Conservation (phyloP, 2,888 invertebrate genomes). For the Coleophora deauratella region DNA sequence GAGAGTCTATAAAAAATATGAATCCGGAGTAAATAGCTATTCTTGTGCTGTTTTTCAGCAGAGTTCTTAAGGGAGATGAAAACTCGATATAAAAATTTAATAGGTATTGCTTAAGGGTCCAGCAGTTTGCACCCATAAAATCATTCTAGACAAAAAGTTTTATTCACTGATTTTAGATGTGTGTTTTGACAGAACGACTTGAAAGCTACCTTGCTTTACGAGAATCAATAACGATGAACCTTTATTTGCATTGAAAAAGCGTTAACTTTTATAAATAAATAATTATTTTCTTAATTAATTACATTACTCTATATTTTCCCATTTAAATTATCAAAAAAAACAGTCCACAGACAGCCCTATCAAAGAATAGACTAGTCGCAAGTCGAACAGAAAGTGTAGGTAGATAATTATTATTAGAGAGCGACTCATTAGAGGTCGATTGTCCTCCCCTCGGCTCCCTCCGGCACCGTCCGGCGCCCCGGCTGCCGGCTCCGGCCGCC, state of each 20-base stretch:
- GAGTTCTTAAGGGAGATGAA: neutral
- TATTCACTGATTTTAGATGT: too few species aligned
- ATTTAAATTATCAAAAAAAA: too few species aligned
- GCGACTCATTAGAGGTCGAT: slow-evolving; percentile 68
- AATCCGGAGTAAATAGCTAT: neutral
- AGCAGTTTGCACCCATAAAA: neutral
- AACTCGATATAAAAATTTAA: neutral
- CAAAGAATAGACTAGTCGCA: slow-evolving; percentile 42
- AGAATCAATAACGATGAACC: too few species aligned
- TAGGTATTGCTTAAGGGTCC: neutral
- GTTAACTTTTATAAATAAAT: too few species aligned
- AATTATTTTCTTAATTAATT: neutral
- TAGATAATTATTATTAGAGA: slow-evolving; percentile 71
- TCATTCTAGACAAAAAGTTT: too few species aligned
- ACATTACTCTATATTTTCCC: too few species aligned
- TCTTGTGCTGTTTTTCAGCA: neutral
- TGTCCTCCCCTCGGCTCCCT: slow-evolving; percentile 36
- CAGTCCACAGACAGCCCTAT: too few species aligned
- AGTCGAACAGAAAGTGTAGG: slow-evolving; percentile 65
- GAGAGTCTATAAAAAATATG: neutral
- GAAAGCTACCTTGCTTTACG: too few species aligned
- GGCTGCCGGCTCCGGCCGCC: slow-evolving; percentile 22
- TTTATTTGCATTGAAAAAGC: too few species aligned
- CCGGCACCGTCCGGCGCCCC: slow-evolving; percentile 14
- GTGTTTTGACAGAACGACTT: too few species aligned